phyloP scores from a whole-genome alignment of 2,113 vertebrate genomes.

The Macroglossus sobrinus region DNA sequence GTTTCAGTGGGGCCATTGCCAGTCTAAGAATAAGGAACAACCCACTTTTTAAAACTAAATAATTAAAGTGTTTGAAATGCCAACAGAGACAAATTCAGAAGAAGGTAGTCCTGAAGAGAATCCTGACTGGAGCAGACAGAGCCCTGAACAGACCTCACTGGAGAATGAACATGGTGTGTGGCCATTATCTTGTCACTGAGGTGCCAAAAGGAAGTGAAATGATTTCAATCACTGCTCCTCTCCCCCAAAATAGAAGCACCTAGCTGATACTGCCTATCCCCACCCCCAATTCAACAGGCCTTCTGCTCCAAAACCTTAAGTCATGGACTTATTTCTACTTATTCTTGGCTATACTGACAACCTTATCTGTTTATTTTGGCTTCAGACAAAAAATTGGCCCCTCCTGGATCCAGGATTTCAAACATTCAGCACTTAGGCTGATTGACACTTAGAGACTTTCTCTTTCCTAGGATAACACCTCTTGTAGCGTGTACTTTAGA shows the following conservation, averaged over 20 bases:
- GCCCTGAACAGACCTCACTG: neutral
- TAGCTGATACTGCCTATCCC: neutral
- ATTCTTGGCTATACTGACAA: neutral
- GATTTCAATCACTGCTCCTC: neutral
- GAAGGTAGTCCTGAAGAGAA: neutral
- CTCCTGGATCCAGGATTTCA: neutral
- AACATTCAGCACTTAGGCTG: neutral
- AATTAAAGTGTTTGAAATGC: neutral
- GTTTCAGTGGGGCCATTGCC: neutral
- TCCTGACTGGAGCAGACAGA: neutral
- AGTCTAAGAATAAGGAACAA: neutral
- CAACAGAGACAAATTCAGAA: conserved; percentile 22
- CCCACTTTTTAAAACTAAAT: neutral
- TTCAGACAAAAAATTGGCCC: neutral
- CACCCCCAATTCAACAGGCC: neutral
- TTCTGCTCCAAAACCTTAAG: neutral
- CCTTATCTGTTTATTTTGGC: neutral
- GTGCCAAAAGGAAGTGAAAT: neutral
- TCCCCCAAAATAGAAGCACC: neutral
- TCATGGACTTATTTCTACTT: neutral
- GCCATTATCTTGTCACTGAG: neutral
- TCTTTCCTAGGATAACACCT: neutral
- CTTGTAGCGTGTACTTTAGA: neutral
- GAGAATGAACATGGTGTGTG: neutral
- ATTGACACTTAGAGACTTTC: neutral